A percentile compares a stretch with the other conserved stretches of the same genome.
These are phyloP conservation scores for Salmo trutta DNA, from an alignment of 2,797 vertebrate genomes.

Conservation along the genomic window DNA sequence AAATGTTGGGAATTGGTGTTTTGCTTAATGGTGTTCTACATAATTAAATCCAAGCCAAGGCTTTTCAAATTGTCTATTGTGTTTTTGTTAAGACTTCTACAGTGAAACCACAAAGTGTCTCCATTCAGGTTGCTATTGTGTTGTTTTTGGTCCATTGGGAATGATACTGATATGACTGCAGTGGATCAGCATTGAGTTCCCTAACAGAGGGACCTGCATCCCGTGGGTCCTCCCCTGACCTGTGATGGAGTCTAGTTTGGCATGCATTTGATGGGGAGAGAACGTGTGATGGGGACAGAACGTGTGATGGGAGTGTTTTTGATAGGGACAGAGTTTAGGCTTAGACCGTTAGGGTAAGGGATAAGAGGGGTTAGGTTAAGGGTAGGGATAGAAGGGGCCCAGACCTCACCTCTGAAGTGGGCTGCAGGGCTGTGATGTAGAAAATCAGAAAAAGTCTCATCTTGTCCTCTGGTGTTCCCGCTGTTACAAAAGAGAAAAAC, in stretches of 20 bases:
- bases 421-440: constrained; percentile 89
- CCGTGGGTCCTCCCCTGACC: neutral
- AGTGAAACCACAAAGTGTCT: constrained; percentile 30
- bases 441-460: constrained; percentile 97
- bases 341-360: neutral
- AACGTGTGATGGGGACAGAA: no score
- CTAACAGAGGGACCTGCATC: neutral
- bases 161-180: neutral
- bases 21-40: constrained; percentile 11
- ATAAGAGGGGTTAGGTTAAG: neutral
- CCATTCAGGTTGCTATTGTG: constrained; percentile 4
- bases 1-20: neutral
- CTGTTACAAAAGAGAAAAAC: constrained; percentile 67
- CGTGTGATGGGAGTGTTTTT: neutral
- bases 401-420: constrained; percentile 88
- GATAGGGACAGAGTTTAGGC: neutral
- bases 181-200: neutral
- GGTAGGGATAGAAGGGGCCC: neutral
- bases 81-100: constrained; percentile 38
- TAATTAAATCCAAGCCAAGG: constrained; percentile 31
- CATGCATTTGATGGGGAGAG: no score
- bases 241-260: neutral
- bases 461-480: constrained; percentile 95
- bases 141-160: neutral
- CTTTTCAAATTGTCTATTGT: neutral